phyloP scores from a whole-genome alignment of 2,888 invertebrate genomes.

The Zhengitettix transpicula region DNA sequence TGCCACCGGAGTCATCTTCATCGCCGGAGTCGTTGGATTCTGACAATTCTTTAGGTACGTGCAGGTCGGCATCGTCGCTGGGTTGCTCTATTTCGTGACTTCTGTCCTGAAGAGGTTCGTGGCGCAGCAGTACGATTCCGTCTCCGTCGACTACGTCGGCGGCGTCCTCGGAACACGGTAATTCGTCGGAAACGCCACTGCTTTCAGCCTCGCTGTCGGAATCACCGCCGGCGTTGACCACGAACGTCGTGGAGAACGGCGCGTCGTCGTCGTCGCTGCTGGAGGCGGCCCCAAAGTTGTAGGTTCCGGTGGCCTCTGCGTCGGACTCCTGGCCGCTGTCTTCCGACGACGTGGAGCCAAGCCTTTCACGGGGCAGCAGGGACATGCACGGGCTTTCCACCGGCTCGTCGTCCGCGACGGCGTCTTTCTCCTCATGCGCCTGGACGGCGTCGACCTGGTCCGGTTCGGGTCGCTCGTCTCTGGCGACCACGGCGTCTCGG shows the following conservation, averaged over 20 bases:
- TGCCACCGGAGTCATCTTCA: constrained; percentile 20
- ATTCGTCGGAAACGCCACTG: neutral
- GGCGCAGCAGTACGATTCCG: too few species aligned
- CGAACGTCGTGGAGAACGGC: neutral
- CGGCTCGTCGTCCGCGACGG: constrained; percentile 24
- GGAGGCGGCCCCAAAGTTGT: neutral
- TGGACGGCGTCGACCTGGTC: constrained; percentile 26
- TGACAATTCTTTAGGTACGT: neutral
- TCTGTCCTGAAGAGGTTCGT: too few species aligned
- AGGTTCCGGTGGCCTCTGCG: neutral
- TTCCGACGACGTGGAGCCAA: neutral
- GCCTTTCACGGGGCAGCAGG: neutral
- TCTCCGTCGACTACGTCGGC: neutral
- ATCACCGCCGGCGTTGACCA: neutral
- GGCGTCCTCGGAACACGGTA: neutral
- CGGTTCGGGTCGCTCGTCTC: constrained; percentile 29
- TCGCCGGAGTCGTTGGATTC: constrained; percentile 24
- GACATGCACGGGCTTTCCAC: neutral
- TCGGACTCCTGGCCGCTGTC: neutral
- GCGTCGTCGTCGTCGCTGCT: neutral
- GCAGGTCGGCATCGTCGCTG: too few species aligned
- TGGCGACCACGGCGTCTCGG: neutral
- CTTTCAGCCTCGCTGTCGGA: neutral
- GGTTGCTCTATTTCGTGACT: too few species aligned
- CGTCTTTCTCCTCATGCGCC: constrained; percentile 15